phyloP scores from a whole-genome alignment of 2,888 invertebrate genomes.

The Lasioglossum oenotherae region DNA sequence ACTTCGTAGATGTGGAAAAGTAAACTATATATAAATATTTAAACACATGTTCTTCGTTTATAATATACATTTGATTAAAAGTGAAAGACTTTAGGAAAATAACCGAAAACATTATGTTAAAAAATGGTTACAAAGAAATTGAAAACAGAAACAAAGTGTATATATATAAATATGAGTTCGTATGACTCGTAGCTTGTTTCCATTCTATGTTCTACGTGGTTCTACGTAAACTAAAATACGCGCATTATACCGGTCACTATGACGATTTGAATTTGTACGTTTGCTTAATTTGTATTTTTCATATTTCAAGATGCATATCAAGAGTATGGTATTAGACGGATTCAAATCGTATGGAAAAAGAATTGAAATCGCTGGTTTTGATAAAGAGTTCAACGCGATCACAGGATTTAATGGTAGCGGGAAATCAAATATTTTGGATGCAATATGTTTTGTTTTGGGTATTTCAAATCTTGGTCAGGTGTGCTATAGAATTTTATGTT shows the following conservation, averaged over 20 bases:
- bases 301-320: constrained; percentile 91
- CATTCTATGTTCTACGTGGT: constrained; percentile 20
- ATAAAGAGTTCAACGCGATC: constrained; percentile 98
- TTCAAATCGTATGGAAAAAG: constrained; percentile 99
- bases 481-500: constrained; percentile 80
- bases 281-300: not conserved
- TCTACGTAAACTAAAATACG: constrained; percentile 2
- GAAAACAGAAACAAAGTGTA: not conserved
- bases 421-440: constrained; percentile 98
- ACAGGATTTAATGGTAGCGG: constrained; percentile 99
- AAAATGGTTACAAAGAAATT: not conserved
- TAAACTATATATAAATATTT: no score
- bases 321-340: constrained; percentile 96
- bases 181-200: not conserved
- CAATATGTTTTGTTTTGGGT: constrained; percentile 98
- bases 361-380: constrained; percentile 96
- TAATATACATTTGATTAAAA: not conserved
- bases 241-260: constrained; percentile 22
- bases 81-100: not conserved
- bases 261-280: constrained; percentile 51
- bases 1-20: no score
- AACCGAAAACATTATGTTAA: not conserved
- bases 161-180: no score
- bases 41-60: not conserved
- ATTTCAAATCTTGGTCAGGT: constrained; percentile 96